Percentiles rank a stretch among this genome's conserved stretches.
These are phyloP conservation scores for Drosophila ezoana DNA, from an alignment of 2,888 invertebrate species.

Conservation along the genomic window DNA sequence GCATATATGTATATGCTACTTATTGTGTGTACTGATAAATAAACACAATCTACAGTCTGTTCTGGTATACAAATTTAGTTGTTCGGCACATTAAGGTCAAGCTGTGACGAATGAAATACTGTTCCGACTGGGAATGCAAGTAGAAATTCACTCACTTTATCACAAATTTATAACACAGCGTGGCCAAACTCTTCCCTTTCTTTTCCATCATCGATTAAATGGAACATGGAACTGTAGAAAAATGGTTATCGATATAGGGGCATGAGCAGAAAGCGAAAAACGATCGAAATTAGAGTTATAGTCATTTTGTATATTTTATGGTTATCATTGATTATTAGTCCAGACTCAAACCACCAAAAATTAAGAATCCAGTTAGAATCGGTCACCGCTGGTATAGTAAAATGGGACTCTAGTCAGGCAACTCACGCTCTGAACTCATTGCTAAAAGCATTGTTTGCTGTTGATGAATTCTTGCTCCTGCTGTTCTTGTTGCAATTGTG, in stretches of 20 bases:
- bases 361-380: constrained; percentile 46
- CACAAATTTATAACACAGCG: constrained; percentile 19
- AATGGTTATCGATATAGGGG: constrained; percentile 1
- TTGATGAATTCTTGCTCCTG: constrained; percentile 25
- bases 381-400: constrained; percentile 5
- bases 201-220: constrained; percentile 2
- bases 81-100: constrained; percentile 16
- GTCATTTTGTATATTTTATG: neutral
- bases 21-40: neutral
- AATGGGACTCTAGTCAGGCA: constrained; percentile 8
- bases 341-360: constrained; percentile 43
- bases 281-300: neutral
- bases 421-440: constrained; percentile 8
- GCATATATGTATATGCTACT: neutral
- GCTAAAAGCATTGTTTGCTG: constrained; percentile 25
- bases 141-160: constrained; percentile 39
- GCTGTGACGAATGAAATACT: constrained; percentile 46
- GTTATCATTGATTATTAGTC: constrained; percentile 27
- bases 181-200: neutral
- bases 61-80: constrained; percentile 28
- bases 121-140: constrained; percentile 7
- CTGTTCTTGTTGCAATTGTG: constrained; percentile 43
- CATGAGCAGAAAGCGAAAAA: neutral
- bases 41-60: neutral
- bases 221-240: neutral